Evolutionary conservation across 2,113 vertebrate genomes (phyloP), one percentile per base, ranked within the genome.

Genomic region (Psittacula cyanocephala): DNA sequence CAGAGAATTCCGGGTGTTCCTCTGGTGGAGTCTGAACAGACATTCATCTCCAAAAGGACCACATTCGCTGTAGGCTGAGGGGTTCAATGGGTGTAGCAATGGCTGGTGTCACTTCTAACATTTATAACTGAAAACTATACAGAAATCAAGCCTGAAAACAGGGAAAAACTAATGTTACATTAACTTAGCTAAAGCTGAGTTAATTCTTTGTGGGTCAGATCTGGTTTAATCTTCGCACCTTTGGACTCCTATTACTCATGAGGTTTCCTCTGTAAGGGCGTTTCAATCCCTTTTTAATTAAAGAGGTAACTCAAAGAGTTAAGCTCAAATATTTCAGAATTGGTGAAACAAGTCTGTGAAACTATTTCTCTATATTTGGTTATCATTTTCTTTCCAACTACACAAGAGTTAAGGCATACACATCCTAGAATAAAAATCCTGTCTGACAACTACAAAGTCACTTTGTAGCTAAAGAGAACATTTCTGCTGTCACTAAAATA

Each of bases 401-500:
- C 63, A 85, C 57, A 76, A 74, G 63, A 92, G 28, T 81, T 79
- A 76, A 70, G 50, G 76, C 53, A 65, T 20, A 86, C 46, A 57
- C 17, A 7, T 57, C 53, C 79, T 46, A 67, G 68, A 77, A 82
- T 13, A 75, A 81, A 88, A 93, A 72, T 50, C 0, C 0, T 60
- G 62, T 59, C 81, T 79, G 67, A 72, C 81, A 93, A 67, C 53
- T 57, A 53, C 25, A 91, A 68, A 77, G 71, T 93, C 89, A 95
- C 74, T 95, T 75, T 93, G 87, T 85, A 91, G 78, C 76, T 69
- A 84, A 81, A 67, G 81, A 71, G 89, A 95, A 95, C 84, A 88
- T 96, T 97, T 93, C 75, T 95, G 93, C 87, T 94, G 80, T 86
- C 89, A 67, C 93, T 92, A 95, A 95, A 97, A 97, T 97, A 94